A percentile compares a stretch with the other conserved stretches of the same genome.
Evolutionary conservation across 2,113 vertebrate species (phyloP).

Genomic region (Galbula dea): DNA sequence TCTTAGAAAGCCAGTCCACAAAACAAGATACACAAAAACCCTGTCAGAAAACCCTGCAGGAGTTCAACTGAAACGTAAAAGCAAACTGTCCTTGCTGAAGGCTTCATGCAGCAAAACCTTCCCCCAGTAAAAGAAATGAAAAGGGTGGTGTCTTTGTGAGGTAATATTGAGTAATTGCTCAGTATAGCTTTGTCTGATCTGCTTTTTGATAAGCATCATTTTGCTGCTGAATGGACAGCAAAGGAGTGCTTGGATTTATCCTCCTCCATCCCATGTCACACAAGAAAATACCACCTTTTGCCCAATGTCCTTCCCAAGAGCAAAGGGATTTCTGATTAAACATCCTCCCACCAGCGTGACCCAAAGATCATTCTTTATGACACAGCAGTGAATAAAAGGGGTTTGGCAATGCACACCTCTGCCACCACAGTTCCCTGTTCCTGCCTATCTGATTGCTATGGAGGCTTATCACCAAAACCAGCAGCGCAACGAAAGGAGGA

Average conservation of each 20-base stretch:
- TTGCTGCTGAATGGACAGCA: background rate
- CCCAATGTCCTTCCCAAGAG: background rate
- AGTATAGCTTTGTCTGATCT: background rate
- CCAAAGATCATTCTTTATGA: background rate
- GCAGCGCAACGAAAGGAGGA: background rate
- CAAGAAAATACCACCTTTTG: background rate
- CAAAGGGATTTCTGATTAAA: background rate
- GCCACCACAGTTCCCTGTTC: background rate
- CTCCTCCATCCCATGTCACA: background rate
- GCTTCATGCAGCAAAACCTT: background rate
- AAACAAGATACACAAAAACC: background rate
- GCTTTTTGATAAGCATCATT: background rate
- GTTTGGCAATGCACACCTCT: background rate
- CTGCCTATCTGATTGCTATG: background rate
- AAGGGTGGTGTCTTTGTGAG: background rate
- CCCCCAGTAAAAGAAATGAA: background rate
- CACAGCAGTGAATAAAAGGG: background rate
- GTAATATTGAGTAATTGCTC: background rate
- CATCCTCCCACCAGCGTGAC: background rate
- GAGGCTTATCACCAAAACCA: background rate
- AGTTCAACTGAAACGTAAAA: background rate
- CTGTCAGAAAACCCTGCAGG: background rate
- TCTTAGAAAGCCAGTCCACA: background rate
- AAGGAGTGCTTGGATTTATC: background rate
- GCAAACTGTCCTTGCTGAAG: background rate